A percentile compares a stretch with the other conserved stretches of the same genome.
These are phyloP conservation scores for Nerophis ophidion DNA, from an alignment of 2,113 vertebrate species.

Conservation along the genomic window DNA sequence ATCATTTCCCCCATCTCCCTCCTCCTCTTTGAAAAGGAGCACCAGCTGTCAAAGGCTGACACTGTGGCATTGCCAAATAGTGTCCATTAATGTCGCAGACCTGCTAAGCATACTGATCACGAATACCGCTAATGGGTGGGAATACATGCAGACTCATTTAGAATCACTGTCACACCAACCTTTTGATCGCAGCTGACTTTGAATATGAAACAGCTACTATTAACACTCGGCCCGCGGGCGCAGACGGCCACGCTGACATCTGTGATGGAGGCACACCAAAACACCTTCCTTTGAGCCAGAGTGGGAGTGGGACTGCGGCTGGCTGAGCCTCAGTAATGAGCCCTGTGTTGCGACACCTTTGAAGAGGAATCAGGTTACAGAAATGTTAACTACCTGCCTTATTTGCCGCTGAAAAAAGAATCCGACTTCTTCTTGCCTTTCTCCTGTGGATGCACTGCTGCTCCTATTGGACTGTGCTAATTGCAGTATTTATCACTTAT, in stretches of 20 bases:
- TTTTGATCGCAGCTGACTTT: slow-evolving; percentile 44
- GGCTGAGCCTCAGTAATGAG: slow-evolving; percentile 35
- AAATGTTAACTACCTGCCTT: slow-evolving; percentile 24
- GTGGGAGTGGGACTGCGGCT: slow-evolving; percentile 17
- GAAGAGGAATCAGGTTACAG: slow-evolving; percentile 28
- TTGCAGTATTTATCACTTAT: slow-evolving; percentile 51
- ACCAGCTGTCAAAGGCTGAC: slow-evolving; percentile 40
- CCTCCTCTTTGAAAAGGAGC: slow-evolving; percentile 23
- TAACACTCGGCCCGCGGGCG: slow-evolving; percentile 9
- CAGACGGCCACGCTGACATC: slow-evolving; percentile 21
- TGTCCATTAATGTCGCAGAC: slow-evolving; percentile 34
- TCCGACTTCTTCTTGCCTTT: slow-evolving; percentile 42
- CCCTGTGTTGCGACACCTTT: slow-evolving; percentile 12
- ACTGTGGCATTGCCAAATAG: slow-evolving; percentile 40
- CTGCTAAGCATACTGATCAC: slow-evolving; percentile 27
- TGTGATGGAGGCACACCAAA: slow-evolving; percentile 22
- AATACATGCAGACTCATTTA: slow-evolving; percentile 31
- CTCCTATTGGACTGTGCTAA: slow-evolving; percentile 47
- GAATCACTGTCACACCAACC: slow-evolving; percentile 34
- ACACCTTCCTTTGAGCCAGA: slow-evolving; percentile 27
- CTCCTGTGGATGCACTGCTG: slow-evolving; percentile 21
- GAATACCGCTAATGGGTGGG: slow-evolving; percentile 41
- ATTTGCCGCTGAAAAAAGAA: slow-evolving; percentile 36
- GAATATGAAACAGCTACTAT: slow-evolving; percentile 41
- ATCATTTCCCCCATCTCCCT: slow-evolving; percentile 29